Base-by-base conservation (phyloP, 2,888 invertebrate genomes). In the Alloplasta piceator region DNA sequence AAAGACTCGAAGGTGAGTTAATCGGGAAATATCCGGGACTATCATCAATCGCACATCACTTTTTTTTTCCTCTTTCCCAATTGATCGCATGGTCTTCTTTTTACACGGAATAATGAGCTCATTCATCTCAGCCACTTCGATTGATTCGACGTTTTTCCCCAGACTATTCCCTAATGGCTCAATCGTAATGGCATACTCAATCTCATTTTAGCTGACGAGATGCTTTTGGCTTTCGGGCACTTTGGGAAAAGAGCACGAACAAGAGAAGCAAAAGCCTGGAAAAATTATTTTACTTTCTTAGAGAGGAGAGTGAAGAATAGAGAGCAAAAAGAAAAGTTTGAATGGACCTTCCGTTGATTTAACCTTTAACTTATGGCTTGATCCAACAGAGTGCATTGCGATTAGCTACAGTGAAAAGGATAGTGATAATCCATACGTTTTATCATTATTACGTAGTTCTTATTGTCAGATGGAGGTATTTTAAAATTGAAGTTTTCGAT, bases 1-100 rank as follows among this genome's bases (percentile, higher is more conserved):
- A 97, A 90, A 94, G 97, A 90, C 94, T 98, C 84, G 97, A 96
- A 93, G 96, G 98, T 97, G 93, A 92, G 93, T 67, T n/a, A 12
- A 7, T 38, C 64, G 0, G 26, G 26, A 48, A 71, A 12, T 58
- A 16, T 50, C 39, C 36, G 3, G 50, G 43, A 56, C 60, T 48
- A 43, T 43, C 55, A 58, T 71, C 50, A 77, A 71, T 77, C 64
- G 64, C 56, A 12, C 14, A 56, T 55, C 14, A 50, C 66, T 50
- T 52, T 36, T n/a, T 16, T 41, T 16, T 43, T 50, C 12, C 0
- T 36, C 48, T 60, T 38, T n/a, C 48, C 48, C 26, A 50, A 4
- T 46, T 16, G 38, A 12, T 70, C 46, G 36, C 10, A n/a, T 46
- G 5, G 10, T 14, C 7, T 38, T 14, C 16, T 60, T 38, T 48